Conservation (phyloP, 2,113 vertebrate species). For the Corythornis cristatus region DNA sequence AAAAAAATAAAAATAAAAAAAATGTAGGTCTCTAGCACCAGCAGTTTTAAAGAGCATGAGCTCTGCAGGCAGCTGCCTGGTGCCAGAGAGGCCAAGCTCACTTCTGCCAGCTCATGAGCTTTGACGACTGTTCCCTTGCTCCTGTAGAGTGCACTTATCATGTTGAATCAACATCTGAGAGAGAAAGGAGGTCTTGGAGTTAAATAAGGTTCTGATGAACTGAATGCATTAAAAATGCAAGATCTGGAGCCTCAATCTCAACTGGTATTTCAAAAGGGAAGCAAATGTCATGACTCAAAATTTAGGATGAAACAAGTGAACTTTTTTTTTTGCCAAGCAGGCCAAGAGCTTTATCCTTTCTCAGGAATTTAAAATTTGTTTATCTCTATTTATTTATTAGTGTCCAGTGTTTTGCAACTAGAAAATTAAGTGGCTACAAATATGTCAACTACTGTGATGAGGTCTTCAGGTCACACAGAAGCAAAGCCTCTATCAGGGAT, state of each 20-base stretch:
- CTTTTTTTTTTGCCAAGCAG: not conserved
- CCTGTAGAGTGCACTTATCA: constrained; percentile 40
- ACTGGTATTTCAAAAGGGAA: constrained; percentile 9
- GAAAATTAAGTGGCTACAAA: not conserved
- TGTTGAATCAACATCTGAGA: constrained; percentile 34
- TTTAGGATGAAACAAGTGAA: not conserved
- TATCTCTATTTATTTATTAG: not conserved
- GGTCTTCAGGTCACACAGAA: not conserved
- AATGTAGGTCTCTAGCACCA: not conserved
- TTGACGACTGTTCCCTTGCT: not conserved
- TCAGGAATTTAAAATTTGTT: not conserved
- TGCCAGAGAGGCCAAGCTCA: not conserved
- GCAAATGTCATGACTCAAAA: not conserved
- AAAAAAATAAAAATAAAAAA: not conserved
- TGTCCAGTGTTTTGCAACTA: not conserved
- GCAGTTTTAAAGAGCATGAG: not conserved
- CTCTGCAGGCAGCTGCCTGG: not conserved
- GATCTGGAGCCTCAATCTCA: not conserved
- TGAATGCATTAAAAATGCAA: not conserved
- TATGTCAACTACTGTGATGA: not conserved
- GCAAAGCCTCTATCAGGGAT: not conserved
- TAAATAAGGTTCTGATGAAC: not conserved
- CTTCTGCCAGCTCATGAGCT: not conserved
- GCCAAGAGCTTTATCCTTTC: not conserved
- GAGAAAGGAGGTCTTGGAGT: constrained; percentile 33